Evolutionary conservation across 1,140 invertebrate genomes (phyloP), one percentile per base, ranked within the genome.

Genomic region (Pogonomyrmex barbatus): DNA sequence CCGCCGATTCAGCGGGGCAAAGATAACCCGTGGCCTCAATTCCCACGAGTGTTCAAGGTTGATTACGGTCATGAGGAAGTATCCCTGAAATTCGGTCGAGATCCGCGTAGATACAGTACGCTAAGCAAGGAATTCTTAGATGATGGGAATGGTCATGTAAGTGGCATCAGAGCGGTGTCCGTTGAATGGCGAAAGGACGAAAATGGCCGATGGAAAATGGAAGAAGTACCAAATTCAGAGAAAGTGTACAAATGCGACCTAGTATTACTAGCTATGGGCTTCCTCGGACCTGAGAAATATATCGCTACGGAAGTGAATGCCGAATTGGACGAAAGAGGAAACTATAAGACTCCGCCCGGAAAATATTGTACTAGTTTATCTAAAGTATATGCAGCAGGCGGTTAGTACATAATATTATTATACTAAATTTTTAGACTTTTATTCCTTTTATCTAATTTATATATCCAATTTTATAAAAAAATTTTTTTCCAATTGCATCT

Each of bases 1-100:
- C 99, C 99, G 36, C 97, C 98, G 58, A 95, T 96, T 14, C 96
- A 95, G 39, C 96, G 99, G 45, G 97, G 97, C 10, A 95, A 96
- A 14, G 98, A 98, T 93, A 99, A 99, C 95, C 99, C 99, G 6
- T 99, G 99, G 99, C 99, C 99, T 42, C 98, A 99, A 92, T 99
- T 98, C 97, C 99, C 99, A 0, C 96, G 98, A 93, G 97, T 99
- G 8, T 99, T 99, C 96, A 97, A 99, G 90, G 97, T 99, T 2
- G 99, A 99, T 94, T 99, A 99, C 93, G 99, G 99, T 0, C 99
- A 99, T 92, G 99, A 99, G 93, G 99, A 99, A 95, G 98, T 99
- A 8, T 87, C 92, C 4, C 75, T 99, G 0, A 98, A 98, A 93
- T 98, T 97, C 95, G 99, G 99, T 8, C 96, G 97, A 56, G 99